A percentile compares a stretch with the other conserved stretches of the same genome.
phyloP scores from a whole-genome alignment of 2,888 invertebrate species.

The Adineta ricciae region DNA sequence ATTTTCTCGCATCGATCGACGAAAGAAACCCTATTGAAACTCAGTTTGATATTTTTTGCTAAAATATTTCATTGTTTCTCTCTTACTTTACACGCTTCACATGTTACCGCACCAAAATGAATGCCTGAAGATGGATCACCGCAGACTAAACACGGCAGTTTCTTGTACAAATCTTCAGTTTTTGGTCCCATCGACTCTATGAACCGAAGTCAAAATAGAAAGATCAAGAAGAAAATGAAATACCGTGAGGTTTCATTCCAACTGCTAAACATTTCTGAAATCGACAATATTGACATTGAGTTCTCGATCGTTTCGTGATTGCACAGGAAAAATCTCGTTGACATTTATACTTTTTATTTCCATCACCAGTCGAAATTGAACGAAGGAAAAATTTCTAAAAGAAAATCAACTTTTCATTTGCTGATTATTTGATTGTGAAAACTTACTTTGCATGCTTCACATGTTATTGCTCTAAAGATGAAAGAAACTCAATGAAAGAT shows the following conservation, averaged over 20 bases:
- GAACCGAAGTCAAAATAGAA: background rate
- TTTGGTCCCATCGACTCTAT: background rate
- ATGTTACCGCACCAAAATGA: background rate
- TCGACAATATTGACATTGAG: constrained; percentile 11
- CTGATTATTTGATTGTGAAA: no score
- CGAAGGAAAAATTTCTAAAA: constrained; percentile 11
- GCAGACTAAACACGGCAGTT: background rate
- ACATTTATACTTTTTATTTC: constrained; percentile 14
- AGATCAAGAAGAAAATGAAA: background rate
- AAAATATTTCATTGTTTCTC: no score
- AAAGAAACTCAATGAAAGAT: no score
- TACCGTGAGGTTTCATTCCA: constrained; percentile 21
- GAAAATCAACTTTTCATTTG: background rate
- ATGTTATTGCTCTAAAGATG: background rate
- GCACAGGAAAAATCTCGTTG: background rate
- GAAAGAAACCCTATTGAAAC: background rate
- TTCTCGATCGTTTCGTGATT: background rate
- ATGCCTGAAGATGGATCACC: background rate
- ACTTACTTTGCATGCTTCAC: background rate
- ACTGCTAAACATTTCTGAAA: background rate
- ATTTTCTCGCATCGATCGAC: background rate
- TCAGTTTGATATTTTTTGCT: no score
- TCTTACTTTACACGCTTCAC: background rate
- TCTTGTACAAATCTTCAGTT: constrained; percentile 17
- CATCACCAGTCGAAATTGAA: constrained; percentile 13